Evolutionary conservation across 2,888 invertebrate species (phyloP).

Genomic region (Drosophila eohydei): DNA sequence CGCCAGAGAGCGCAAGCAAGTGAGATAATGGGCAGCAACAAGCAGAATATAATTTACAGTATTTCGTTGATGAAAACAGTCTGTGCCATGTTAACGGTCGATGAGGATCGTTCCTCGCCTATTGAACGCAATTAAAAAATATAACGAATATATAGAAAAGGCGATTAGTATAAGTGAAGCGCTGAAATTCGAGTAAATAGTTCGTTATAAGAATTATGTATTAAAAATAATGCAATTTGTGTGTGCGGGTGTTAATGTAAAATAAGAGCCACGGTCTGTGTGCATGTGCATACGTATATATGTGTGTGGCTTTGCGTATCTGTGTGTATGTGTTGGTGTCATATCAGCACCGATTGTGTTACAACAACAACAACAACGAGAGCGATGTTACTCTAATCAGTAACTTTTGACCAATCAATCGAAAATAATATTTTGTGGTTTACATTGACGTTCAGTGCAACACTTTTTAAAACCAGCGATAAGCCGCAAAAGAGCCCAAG

Average conservation of each 20-base stretch:
- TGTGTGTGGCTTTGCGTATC: constrained; percentile 7
- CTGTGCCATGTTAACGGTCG: constrained; percentile 51
- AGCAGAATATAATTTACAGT: constrained; percentile 50
- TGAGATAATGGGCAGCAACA: constrained; percentile 51
- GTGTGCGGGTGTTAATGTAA: constrained; percentile 14
- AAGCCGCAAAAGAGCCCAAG: constrained; percentile 54
- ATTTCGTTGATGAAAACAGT: constrained; percentile 47
- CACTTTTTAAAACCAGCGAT: constrained; percentile 37
- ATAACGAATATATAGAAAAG: constrained; percentile 19
- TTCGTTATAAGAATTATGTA: constrained; percentile 35
- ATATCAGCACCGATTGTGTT: constrained; percentile 33
- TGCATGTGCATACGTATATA: constrained; percentile 3
- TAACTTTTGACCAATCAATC: constrained; percentile 61
- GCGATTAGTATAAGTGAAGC: constrained; percentile 27
- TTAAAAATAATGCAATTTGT: constrained; percentile 34
- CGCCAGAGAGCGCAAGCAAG: constrained; percentile 7
- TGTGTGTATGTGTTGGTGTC: constrained; percentile 17
- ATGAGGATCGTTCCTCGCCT: constrained; percentile 48
- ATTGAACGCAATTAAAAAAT: background rate
- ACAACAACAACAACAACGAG: constrained; percentile 28
- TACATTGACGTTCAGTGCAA: constrained; percentile 50
- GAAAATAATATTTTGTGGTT: constrained; percentile 62
- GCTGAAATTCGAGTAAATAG: constrained; percentile 47
- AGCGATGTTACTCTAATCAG: constrained; percentile 51
- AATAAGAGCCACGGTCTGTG: constrained; percentile 1